A percentile compares a stretch with the other conserved stretches of the same genome.
Conservation (phyloP, 2,888 invertebrate species). For the Xylocampa areola region DNA sequence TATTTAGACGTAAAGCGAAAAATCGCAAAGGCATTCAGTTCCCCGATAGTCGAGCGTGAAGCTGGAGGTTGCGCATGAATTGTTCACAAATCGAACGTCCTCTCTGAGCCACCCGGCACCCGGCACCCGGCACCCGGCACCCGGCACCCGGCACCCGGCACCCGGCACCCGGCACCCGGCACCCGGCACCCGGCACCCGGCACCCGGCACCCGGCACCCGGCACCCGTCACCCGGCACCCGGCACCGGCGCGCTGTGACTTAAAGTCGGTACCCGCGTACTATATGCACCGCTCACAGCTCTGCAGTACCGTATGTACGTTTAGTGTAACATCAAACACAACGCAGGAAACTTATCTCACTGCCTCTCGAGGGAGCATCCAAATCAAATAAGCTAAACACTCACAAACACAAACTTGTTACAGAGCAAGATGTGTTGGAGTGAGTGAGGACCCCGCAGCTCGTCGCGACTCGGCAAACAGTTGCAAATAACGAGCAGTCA, state of each 20-base stretch:
- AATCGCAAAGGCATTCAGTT: conserved; percentile 53
- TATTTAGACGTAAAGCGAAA: conserved; percentile 52
- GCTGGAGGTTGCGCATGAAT: conserved; percentile 47
- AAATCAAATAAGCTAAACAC: conserved; percentile 1
- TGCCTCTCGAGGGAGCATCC: background rate
- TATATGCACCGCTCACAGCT: background rate
- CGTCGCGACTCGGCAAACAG: conserved; percentile 18
- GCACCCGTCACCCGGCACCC: background rate
- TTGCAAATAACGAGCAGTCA: conserved; percentile 27
- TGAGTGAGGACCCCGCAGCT: background rate
- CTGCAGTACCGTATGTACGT: too few relatives aligned
- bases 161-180: background rate
- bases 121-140: background rate
- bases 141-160: background rate
- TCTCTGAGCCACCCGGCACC: background rate
- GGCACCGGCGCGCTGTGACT: background rate
- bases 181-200: background rate
- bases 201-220: background rate
- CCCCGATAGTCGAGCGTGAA: conserved; percentile 54
- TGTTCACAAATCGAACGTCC: conserved; percentile 54
- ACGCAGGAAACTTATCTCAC: background rate
- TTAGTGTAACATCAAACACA: background rate
- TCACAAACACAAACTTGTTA: conserved; percentile 5
- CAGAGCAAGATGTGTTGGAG: conserved; percentile 11
- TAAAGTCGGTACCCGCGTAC: background rate